Evolutionary conservation across 2,888 invertebrate species (phyloP).

Genomic region (Cylindroiulus punctatus): DNA sequence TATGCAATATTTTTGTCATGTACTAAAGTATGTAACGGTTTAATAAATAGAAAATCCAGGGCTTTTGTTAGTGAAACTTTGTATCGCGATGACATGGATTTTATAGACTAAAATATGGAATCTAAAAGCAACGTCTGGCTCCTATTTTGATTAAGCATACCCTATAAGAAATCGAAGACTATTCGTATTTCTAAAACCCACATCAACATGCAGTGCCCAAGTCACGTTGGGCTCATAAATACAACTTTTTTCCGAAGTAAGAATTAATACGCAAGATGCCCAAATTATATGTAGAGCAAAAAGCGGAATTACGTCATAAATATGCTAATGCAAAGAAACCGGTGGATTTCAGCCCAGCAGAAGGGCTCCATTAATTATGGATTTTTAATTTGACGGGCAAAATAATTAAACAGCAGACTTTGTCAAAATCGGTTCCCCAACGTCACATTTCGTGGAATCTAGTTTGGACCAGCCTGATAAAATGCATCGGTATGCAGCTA

Average conservation of each 20-base stretch:
- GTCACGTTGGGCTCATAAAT: not conserved
- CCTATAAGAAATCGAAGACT: not conserved
- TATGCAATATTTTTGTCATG: too few species aligned
- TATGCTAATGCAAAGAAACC: not conserved
- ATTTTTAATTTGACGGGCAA: not conserved
- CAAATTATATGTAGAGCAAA: conserved; percentile 12
- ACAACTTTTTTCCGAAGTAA: not conserved
- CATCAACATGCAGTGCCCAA: not conserved
- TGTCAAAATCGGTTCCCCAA: not conserved
- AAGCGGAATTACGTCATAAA: not conserved
- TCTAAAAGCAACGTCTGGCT: not conserved
- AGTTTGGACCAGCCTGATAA: not conserved
- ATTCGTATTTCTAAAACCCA: not conserved
- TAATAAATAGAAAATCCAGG: not conserved
- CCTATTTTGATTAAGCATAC: not conserved
- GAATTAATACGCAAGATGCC: not conserved
- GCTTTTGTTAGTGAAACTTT: not conserved
- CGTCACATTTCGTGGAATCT: not conserved
- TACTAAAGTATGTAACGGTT: too few species aligned
- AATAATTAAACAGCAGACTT: not conserved
- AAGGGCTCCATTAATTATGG: not conserved
- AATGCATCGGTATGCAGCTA: not conserved
- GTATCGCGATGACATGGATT: not conserved
- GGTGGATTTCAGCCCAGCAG: not conserved
- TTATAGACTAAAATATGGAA: not conserved